These are phyloP conservation scores for Exocentrus adspersus DNA, from an alignment of 2,888 invertebrate genomes.

Conservation along the genomic window DNA sequence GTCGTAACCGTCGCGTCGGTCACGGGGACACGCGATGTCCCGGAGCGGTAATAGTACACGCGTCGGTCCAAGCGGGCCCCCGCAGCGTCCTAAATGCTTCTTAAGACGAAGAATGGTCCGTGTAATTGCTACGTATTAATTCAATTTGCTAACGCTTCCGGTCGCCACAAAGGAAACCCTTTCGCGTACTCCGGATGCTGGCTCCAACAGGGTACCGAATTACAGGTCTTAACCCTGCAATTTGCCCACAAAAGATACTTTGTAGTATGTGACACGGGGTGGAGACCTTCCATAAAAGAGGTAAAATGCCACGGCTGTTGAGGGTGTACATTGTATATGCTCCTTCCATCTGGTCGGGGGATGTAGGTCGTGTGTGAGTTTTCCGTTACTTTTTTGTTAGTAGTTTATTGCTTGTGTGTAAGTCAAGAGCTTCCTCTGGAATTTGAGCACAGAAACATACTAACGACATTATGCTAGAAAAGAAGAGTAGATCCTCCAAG, in stretches of 20 bases:
- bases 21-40: conserved; percentile 59
- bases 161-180: conserved; percentile 59
- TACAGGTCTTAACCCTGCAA: conserved; percentile 62
- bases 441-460: no score
- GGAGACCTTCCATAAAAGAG: conserved; percentile 54
- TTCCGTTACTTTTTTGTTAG: conserved; percentile 9
- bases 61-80: conserved; percentile 55
- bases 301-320: conserved; percentile 48
- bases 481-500: no score
- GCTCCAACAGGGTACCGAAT: conserved; percentile 59
- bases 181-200: conserved; percentile 58
- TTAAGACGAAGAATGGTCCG: conserved; percentile 62
- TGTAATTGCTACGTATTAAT: conserved; percentile 66
- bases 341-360: conserved; percentile 1
- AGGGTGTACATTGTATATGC: conserved; percentile 37
- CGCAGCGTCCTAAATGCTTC: conserved; percentile 61
- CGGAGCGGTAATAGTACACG: conserved; percentile 60
- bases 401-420: no score
- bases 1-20: conserved; percentile 54
- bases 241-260: conserved; percentile 60
- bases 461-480: no score
- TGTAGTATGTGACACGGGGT: conserved; percentile 57
- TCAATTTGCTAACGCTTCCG: conserved; percentile 64
- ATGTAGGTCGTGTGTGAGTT: background rate
- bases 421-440: no score